phyloP scores from a whole-genome alignment of 2,797 vertebrate species.

The Sus cebifrons region DNA sequence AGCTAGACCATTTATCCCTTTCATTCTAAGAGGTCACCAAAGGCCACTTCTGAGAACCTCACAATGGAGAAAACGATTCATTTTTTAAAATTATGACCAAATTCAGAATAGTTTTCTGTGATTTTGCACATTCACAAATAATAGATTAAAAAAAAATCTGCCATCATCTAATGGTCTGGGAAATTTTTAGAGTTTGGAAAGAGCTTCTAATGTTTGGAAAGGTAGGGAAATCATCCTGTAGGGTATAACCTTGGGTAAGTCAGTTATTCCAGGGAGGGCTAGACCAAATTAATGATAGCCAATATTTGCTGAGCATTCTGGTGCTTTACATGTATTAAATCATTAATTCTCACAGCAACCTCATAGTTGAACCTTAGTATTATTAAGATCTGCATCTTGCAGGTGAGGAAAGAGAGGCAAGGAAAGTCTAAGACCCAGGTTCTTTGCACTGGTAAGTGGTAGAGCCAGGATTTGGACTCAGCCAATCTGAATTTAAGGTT shows the following conservation, averaged over 20 bases:
- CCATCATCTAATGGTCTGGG: background rate
- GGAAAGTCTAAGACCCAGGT: background rate
- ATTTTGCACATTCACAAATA: background rate
- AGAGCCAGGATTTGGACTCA: background rate
- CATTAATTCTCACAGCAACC: background rate
- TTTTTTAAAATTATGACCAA: slow-evolving; percentile 54
- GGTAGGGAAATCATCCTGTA: background rate
- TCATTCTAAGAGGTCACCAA: background rate
- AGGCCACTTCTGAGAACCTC: background rate
- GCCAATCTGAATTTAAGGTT: background rate
- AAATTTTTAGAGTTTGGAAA: slow-evolving; percentile 10
- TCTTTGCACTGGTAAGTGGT: background rate
- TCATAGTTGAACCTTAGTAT: background rate
- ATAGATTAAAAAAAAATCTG: background rate
- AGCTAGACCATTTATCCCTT: background rate
- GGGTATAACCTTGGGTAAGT: background rate
- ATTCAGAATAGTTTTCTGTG: slow-evolving; percentile 18
- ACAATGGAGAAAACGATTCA: background rate
- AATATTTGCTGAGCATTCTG: background rate
- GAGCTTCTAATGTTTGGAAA: background rate
- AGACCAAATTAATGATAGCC: background rate
- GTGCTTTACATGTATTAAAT: slow-evolving; percentile 2
- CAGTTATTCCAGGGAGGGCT: background rate
- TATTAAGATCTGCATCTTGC: background rate
- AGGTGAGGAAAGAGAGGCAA: background rate